Conservation (phyloP, 2,797 vertebrate genomes). For the Peromyscus eremicus region DNA sequence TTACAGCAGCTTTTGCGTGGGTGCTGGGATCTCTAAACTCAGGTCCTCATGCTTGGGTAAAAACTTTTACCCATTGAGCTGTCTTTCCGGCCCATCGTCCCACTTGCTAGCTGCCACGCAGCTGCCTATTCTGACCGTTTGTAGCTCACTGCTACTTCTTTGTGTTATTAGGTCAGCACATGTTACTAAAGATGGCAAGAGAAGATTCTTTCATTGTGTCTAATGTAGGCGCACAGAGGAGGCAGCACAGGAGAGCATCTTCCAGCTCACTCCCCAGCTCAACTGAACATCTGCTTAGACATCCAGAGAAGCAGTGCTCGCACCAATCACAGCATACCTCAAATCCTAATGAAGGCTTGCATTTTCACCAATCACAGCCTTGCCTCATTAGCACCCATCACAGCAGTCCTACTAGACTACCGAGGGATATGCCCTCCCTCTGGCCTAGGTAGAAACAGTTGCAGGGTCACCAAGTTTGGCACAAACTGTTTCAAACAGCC, state of each 20-base stretch:
- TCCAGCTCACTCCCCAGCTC: background rate
- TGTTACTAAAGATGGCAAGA: background rate
- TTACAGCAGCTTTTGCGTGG: background rate
- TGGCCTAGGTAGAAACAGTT: background rate
- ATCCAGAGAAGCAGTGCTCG: background rate
- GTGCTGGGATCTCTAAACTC: background rate
- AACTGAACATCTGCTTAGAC: background rate
- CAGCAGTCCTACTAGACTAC: background rate
- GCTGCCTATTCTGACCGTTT: background rate
- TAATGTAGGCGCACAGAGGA: background rate
- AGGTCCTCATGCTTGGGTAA: background rate
- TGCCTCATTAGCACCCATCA: background rate
- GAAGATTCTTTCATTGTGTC: background rate
- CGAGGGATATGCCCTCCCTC: background rate
- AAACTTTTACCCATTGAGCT: background rate
- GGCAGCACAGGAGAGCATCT: background rate
- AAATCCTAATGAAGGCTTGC: background rate
- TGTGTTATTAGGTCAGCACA: background rate
- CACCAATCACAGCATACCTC: no score
- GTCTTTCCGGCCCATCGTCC: background rate
- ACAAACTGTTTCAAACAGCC: background rate
- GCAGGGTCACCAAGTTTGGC: background rate
- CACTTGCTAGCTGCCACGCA: background rate
- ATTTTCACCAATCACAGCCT: background rate
- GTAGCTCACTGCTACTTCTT: background rate